Evolutionary conservation across 2,888 invertebrate species (phyloP).

Genomic region (Cotesia congregata): DNA sequence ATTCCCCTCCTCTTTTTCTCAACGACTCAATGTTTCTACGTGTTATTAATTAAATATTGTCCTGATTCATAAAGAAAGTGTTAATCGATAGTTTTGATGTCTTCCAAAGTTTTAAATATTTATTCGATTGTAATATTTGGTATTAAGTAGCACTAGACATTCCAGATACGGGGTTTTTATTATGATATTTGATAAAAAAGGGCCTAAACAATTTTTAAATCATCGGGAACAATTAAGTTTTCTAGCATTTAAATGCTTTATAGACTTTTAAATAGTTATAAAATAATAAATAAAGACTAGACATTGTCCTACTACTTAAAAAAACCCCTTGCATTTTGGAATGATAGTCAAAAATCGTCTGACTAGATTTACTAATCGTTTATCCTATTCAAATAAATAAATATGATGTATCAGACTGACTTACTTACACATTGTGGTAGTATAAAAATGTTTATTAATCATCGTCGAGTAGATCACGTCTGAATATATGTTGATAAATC

Average conservation of each 20-base stretch:
- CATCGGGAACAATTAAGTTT: constrained; percentile 20
- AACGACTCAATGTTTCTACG: neutral
- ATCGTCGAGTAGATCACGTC: neutral
- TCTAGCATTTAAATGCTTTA: constrained; percentile 13
- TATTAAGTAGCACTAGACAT: constrained; percentile 37
- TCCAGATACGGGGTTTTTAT: constrained; percentile 30
- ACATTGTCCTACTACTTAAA: neutral
- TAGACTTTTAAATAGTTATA: constrained; percentile 5
- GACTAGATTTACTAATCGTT: constrained; percentile 25
- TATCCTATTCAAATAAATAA: constrained; percentile 29
- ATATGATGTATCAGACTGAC: constrained; percentile 27
- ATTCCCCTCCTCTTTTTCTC: constrained; percentile 28
- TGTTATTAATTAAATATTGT: neutral
- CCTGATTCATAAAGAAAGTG: neutral
- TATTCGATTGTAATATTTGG: neutral
- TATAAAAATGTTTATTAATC: constrained; percentile 15
- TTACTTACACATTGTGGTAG: constrained; percentile 1
- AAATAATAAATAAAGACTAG: neutral
- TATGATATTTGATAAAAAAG: neutral
- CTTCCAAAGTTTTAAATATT: constrained; percentile 25
- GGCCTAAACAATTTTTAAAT: constrained; percentile 19
- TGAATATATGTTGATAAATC: neutral
- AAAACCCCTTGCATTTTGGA: neutral
- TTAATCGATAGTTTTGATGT: constrained; percentile 6
- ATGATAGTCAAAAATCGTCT: neutral